Percentiles rank a stretch among this genome's conserved stretches.
Evolutionary conservation across 2,797 vertebrate genomes (phyloP).

Genomic region (Geotrypetes seraphini): DNA sequence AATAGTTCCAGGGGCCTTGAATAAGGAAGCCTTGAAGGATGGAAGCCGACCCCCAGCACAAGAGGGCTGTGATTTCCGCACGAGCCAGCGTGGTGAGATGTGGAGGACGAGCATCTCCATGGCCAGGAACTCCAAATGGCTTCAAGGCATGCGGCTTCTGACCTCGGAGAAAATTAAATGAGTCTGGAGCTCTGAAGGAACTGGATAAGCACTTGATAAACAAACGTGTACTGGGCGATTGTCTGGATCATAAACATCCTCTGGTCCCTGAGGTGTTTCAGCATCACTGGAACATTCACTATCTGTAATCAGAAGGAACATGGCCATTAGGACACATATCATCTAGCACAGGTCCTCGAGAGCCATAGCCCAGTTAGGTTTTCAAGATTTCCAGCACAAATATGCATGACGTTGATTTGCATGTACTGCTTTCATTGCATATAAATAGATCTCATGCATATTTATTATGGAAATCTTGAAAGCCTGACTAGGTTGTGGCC

Average conservation of each 20-base stretch:
- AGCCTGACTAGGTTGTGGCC: too few species aligned
- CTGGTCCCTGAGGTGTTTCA: slow-evolving; percentile 79
- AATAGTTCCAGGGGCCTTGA: slow-evolving; percentile 31
- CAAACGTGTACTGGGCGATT: slow-evolving; percentile 89
- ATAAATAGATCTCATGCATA: too few species aligned
- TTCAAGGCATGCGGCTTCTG: slow-evolving; percentile 8
- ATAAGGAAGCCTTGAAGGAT: slow-evolving; percentile 28
- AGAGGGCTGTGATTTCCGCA: background rate
- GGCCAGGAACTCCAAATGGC: slow-evolving; percentile 15
- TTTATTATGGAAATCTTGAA: too few species aligned
- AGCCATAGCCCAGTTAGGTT: too few species aligned
- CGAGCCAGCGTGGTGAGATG: too few species aligned
- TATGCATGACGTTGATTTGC: too few species aligned
- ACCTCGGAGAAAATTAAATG: slow-evolving; percentile 59
- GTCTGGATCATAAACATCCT: slow-evolving; percentile 96
- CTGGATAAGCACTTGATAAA: slow-evolving; percentile 92
- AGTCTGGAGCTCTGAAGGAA: slow-evolving; percentile 92
- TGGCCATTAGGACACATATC: background rate
- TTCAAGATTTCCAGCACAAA: too few species aligned
- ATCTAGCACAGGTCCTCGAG: background rate
- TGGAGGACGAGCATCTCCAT: too few species aligned
- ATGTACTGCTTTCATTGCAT: too few species aligned
- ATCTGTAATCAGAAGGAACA: slow-evolving; percentile 51
- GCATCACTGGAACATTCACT: slow-evolving; percentile 84
- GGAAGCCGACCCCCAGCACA: slow-evolving; percentile 20